These are phyloP conservation scores for Coreoperca whiteheadi DNA, from an alignment of 2,113 vertebrate species.

Conservation along the genomic window DNA sequence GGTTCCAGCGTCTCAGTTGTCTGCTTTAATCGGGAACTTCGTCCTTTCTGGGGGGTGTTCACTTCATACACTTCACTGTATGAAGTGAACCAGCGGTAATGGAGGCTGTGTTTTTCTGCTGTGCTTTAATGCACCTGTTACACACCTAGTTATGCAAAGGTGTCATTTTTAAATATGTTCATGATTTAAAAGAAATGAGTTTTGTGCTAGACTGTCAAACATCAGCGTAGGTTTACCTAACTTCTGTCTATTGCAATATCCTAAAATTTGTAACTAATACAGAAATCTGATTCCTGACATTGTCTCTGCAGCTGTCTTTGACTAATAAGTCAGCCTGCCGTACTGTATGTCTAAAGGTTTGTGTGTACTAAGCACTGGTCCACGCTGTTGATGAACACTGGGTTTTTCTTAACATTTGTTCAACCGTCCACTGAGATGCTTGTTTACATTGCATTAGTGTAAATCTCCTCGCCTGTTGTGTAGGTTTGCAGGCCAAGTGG, in stretches of 20 bases:
- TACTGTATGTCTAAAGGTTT: neutral
- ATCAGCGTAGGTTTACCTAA: neutral
- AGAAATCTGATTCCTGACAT: neutral
- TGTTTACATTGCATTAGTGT: neutral
- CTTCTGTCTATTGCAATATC: neutral
- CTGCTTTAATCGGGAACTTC: no score
- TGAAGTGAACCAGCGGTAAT: neutral
- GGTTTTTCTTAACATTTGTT: neutral
- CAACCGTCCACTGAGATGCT: constrained; percentile 1
- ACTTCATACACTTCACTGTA: no score
- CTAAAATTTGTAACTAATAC: neutral
- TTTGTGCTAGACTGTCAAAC: neutral
- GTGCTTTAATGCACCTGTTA: no score
- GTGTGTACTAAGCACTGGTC: neutral
- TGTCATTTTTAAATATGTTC: neutral
- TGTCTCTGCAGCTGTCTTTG: neutral
- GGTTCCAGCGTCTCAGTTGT: no score
- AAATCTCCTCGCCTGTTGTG: constrained; percentile 28
- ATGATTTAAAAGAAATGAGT: neutral
- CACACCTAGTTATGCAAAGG: neutral
- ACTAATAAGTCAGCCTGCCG: neutral
- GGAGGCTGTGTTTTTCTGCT: neutral
- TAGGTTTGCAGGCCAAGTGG: constrained; percentile 97
- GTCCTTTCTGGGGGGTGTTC: no score
- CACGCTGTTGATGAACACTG: neutral